Base-by-base conservation (phyloP, 1,140 invertebrate genomes). In the Chrysoperla carnea region DNA sequence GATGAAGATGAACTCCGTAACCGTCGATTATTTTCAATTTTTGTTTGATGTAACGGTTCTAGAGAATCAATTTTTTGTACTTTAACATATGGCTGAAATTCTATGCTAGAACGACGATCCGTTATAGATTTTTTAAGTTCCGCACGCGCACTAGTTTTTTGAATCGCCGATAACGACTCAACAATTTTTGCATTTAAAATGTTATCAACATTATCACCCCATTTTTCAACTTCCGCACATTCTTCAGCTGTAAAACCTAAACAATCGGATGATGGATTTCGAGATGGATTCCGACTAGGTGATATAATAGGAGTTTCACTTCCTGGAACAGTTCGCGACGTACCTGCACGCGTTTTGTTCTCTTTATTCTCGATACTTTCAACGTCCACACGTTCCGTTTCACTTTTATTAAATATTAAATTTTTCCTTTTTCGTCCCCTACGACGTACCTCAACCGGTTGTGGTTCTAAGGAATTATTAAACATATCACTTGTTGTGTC, bases 61-160 rank as follows among this genome's bases (percentile, higher is more conserved):
- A 40, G 41, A 42, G 42, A 48, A 39, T 52, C 54, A 13, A 59
- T 39, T 48, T 59, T 58, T 50, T 58, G 50, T 29, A 59, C 56
- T 41, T 52, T 53, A 29, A 56, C 52, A 39, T 46, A 49, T 12
- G 55, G 56, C 48, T 60, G 56, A 43, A 46, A 50, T 14, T 49
- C 44, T 33, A 43, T 37, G 36, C 48, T 43, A 40, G 36, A 46
- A 46, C 29, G 33, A 29, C 29, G 48, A 11, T 33, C 31, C 2
- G 3, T 33, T 33, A 9, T 12, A 2, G 31, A 33, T 23, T 23
- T 23, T 5, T 23, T 23, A 23, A 23, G 17, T 23, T 23, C 17
- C 17, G 17, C 17, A 23, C 17, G 2, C 17, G 17, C 17, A 23
- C 17, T 23, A 3, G 17, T 23, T 23, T 23, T 23, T 5, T 23